Evolutionary conservation across 1,140 invertebrate genomes (phyloP), one percentile per base, ranked within the genome.

Genomic region (Epicauta chinensis): DNA sequence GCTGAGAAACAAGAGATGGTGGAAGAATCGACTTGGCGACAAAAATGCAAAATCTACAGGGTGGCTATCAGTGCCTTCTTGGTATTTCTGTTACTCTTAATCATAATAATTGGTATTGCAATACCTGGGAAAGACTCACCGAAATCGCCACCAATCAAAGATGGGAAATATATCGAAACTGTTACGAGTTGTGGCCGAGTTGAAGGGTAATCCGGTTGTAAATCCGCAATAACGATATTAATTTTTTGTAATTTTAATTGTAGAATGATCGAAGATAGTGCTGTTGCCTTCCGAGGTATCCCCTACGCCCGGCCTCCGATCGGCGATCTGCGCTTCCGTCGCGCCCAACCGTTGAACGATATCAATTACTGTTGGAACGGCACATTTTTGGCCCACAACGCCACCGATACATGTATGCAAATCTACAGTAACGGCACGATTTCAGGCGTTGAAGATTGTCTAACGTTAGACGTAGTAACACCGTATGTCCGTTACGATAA

Each of bases 281-380:
- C 81, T 1, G 86, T 83, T 58, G 84, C 85, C 2, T 93, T 93
- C 69, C 81, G 82, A 13, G 89, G 89, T 12, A 87, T 94, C 40
- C 91, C 90, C 0, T 94, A 90, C 67, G 90, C 91, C 2, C 61
- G 82, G n/a, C 83, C 89, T 9, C 90, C 91, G 0, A 55, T 85
- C 0, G 79, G 73, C 7, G 77, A 83, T 36, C 73, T 76, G 15
- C 77, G 90, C 51, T 93, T 88, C 79, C 79, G 80, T 32, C 75
- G 80, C 3, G 87, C 90, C 0, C 75, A 83, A 55, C 70, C 80
- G 2, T 68, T 87, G 1, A 71, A 81, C 29, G 72, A 75, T 12
- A 73, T 92, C 34, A 77, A 83, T 13, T 73, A 84, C 44, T 93
- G 90, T 65, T 93, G 89, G 89, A 86, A 86, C 56, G 84, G 77